Conservation (phyloP, 2,888 invertebrate species). For the Acholoe squamosa region DNA sequence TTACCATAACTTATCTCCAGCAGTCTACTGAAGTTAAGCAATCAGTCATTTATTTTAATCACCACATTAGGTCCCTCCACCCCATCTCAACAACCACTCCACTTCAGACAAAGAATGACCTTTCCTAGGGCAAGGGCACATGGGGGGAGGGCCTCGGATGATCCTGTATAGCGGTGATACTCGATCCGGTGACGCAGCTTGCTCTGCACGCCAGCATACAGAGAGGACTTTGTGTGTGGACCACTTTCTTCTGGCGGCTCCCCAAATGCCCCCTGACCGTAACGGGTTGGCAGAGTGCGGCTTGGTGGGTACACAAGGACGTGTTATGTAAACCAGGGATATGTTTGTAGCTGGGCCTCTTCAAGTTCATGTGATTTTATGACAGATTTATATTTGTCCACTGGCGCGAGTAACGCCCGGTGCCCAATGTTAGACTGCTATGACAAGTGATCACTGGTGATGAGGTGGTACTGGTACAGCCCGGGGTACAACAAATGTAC, state of each 20-base stretch:
- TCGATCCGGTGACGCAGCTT: background rate
- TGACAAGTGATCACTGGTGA: background rate
- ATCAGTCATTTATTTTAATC: too few relatives aligned
- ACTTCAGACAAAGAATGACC: too few relatives aligned
- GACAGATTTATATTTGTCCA: slow-evolving; percentile 22
- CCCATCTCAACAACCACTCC: too few relatives aligned
- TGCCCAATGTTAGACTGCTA: background rate
- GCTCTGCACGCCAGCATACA: background rate
- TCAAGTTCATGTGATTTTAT: slow-evolving; percentile 33
- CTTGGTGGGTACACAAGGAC: background rate
- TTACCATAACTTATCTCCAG: too few relatives aligned
- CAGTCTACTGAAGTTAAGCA: too few relatives aligned
- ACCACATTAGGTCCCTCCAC: too few relatives aligned
- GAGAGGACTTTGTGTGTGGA: background rate
- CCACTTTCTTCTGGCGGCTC: slow-evolving; percentile 1
- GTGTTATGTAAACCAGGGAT: background rate
- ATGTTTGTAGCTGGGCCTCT: background rate
- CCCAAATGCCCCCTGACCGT: slow-evolving; percentile 12
- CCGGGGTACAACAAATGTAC: too few relatives aligned
- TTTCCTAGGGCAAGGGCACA: too few relatives aligned
- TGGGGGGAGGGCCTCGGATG: background rate
- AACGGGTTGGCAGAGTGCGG: background rate
- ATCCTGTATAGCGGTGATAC: background rate
- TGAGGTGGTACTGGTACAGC: too few relatives aligned
- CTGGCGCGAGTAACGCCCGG: background rate